Base-by-base conservation (phyloP, 2,797 vertebrate species). In the Tauraco hartlaubi region DNA sequence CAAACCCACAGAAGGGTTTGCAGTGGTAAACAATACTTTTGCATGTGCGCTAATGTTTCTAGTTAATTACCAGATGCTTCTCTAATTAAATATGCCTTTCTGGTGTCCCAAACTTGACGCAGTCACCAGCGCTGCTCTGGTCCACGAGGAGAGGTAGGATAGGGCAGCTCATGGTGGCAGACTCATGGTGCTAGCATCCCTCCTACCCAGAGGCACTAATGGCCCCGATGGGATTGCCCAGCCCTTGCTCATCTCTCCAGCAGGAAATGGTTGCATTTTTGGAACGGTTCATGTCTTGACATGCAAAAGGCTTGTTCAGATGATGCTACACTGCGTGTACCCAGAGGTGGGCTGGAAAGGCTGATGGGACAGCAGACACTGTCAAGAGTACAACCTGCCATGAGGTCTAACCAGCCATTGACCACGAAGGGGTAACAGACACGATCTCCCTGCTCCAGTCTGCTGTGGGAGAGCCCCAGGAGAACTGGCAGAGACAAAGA, bases 171-270 rank as follows among this genome's bases (percentile, higher is more conserved):
- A 7, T 2, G n/a, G 18, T 25, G 72, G 35, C 52, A 68, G 46
- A 62, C 2, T 9, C 68, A 31, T 0, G 0, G 35, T 0, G 0
- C 12, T 22, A 35, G 22, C 63, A 64, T 4, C 26, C 19, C 74
- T 15, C 2, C 48, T 39, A 25, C 58, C 29, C 7, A 62, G 61
- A 46, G 39, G 15, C 61, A 63, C 7, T 26, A 11, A 35, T 3
- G 25, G 20, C 49, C 67, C 44, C 1, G 1, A 5, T 0, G 4
- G 56, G 8, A 51, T 29, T 46, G 26, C 56, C 63, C 72, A 67
- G 75, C 29, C 52, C 48, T 71, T 28, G 56, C 20, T 33, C 8
- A 2, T 31, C 46, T 89, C 66, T 68, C 67, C 4, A 12, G 37
- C 19, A 64, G 56, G 15, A 26, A 63, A 68, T 3, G 11, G 22